Conservation (phyloP, 2,113 vertebrate genomes). For the Tympanuchus pallidicinctus region DNA sequence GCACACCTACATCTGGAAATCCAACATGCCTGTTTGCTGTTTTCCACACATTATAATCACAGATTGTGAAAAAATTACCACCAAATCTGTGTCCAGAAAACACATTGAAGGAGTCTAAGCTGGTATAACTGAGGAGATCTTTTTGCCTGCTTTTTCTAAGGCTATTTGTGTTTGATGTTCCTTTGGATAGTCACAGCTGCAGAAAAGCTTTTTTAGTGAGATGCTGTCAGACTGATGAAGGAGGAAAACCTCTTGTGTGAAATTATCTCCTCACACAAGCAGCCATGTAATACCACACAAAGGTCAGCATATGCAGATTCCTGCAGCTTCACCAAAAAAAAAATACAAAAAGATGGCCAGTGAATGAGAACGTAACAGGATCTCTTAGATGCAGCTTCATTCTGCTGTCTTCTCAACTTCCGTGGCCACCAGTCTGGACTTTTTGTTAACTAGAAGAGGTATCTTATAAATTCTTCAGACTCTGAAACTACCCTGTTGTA, state of each 20-base stretch:
- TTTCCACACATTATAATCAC: background rate
- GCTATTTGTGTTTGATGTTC: background rate
- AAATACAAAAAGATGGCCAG: background rate
- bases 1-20: background rate
- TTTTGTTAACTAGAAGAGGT: background rate
- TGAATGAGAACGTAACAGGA: background rate
- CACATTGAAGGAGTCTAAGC: background rate
- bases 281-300: background rate
- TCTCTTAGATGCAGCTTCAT: background rate
- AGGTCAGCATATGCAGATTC: background rate
- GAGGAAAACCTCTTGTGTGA: background rate
- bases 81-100: background rate
- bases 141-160: background rate
- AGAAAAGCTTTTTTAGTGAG: background rate
- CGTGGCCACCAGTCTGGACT: background rate
- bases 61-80: background rate
- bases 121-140: background rate
- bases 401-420: background rate
- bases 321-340: background rate
- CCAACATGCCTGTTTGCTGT: background rate
- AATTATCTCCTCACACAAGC: background rate
- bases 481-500: background rate
- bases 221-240: background rate
- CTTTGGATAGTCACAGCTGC: background rate
- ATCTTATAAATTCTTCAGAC: background rate